A percentile compares a stretch with the other conserved stretches of the same genome.
These are phyloP conservation scores for Hiodon alosoides DNA, from an alignment of 2,113 vertebrate species.

Conservation along the genomic window DNA sequence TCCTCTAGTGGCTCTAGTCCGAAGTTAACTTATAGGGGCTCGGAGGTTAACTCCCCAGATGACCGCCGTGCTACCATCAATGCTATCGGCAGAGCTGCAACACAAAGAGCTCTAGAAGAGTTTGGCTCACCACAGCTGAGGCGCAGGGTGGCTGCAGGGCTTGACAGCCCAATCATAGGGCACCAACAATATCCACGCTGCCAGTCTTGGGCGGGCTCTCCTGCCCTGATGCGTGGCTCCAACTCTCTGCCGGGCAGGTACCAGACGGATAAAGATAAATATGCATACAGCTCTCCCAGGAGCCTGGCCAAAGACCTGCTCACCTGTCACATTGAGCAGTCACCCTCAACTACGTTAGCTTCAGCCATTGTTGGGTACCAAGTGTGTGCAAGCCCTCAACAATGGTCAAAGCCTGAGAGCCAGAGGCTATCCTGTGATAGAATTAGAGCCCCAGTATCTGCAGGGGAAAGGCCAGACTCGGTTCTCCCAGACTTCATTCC, in stretches of 20 bases:
- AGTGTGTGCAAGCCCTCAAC: constrained; percentile 23
- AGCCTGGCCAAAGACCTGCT: constrained; percentile 53
- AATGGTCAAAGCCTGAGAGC: constrained; percentile 33
- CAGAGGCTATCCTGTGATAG: constrained; percentile 37
- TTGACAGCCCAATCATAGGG: constrained; percentile 33
- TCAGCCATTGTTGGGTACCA: constrained; percentile 4
- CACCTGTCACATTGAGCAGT: constrained; percentile 36
- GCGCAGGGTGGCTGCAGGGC: constrained; percentile 22
- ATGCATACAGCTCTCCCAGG: constrained; percentile 37
- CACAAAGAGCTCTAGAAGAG: constrained; percentile 49
- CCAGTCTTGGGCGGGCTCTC: constrained; percentile 52
- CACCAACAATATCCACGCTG: constrained; percentile 36
- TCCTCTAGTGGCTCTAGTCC: constrained; percentile 17
- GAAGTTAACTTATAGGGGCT: constrained; percentile 15
- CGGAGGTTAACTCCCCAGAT: constrained; percentile 26
- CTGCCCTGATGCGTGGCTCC: constrained; percentile 38
- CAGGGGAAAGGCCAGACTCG: constrained; percentile 36
- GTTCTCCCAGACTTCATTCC: constrained; percentile 41
- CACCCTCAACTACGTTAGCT: constrained; percentile 12
- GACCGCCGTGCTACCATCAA: constrained; percentile 37
- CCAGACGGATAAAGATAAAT: constrained; percentile 33
- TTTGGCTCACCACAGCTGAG: constrained; percentile 56
- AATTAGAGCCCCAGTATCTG: constrained; percentile 36
- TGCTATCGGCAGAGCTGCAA: constrained; percentile 47
- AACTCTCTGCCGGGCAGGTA: constrained; percentile 45